A percentile compares a stretch with the other conserved stretches of the same genome.
Evolutionary conservation across 2,113 vertebrate species (phyloP).

Genomic region (Ctenomys sociabilis): DNA sequence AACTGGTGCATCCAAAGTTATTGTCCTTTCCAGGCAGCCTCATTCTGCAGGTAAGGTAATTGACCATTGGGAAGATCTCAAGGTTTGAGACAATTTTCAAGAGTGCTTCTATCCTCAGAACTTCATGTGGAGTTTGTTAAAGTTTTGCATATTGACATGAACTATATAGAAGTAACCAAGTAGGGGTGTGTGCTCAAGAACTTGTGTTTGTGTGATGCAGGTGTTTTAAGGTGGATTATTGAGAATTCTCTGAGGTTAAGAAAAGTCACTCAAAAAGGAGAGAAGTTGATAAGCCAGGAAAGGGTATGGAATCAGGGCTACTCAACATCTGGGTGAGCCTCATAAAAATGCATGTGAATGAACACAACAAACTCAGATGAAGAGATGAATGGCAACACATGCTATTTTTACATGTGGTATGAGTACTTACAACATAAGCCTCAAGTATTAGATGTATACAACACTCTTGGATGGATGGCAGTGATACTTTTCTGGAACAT

Average conservation of each 20-base stretch:
- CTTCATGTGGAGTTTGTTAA: neutral
- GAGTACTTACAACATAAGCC: neutral
- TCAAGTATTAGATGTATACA: neutral
- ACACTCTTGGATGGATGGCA: conserved; percentile 44
- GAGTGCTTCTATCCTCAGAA: neutral
- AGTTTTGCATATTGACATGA: neutral
- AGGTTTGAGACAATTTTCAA: neutral
- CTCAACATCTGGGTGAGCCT: neutral
- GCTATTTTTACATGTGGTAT: conserved; percentile 52
- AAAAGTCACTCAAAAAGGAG: neutral
- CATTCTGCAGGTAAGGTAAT: neutral
- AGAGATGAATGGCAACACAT: neutral
- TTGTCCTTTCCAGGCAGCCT: neutral
- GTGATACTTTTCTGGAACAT: conserved; percentile 44
- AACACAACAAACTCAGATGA: conserved; percentile 33
- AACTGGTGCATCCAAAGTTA: neutral
- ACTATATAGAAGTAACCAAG: neutral
- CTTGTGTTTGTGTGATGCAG: neutral
- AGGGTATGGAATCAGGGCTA: neutral
- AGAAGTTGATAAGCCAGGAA: neutral
- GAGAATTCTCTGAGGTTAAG: neutral
- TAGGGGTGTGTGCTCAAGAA: neutral
- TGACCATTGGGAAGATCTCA: neutral
- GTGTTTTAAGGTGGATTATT: neutral
- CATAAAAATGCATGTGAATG: neutral